Base-by-base conservation (phyloP, 2,888 invertebrate species). In the Elysia crispata region DNA sequence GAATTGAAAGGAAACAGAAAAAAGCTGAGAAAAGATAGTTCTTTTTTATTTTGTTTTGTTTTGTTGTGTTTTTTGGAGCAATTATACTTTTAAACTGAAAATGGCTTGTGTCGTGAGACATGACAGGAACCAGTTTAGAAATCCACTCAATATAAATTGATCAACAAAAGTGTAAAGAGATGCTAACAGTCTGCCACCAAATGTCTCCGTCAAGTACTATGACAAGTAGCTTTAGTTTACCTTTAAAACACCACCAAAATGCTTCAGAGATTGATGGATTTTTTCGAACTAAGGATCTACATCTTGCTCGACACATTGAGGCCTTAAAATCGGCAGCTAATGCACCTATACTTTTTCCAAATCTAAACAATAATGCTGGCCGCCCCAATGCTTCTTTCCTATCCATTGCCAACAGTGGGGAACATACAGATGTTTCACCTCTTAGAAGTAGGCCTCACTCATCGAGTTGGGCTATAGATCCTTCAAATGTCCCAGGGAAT, bases 401-500 rank as follows among this genome's bases (percentile, higher is more conserved):
- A 66, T 18, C 66, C 5, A 66, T 66, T 25, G 66, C 66, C 18
- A 25, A 25, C 13, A 66, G 28, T 25, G 15, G 28, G 13, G 66
- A 66, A 66, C 25, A 66, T 18, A 28, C 66, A 28, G 66, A 66
- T 25, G 1, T 66, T 5, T 49, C 13, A 1, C 50, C 20, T 20
- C 66, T 76, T 8, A 50, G 30, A n/a, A 11, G 49, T n/a, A 18
- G 23, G 54, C 41, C 69, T 1, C 25, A 41, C 11, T 23, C 41
- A n/a, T 50, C 76, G 25, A 33, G 23, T 1, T 33, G 33, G 75
- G 75, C 60, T 1, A 28, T 60, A 33, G 77, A 77, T 70, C 77
- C 77, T 1, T 54, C 69, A 13, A 31, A 20, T 33, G 77, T 77
- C 18, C 69, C 33, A 33, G 77, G 77, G 23, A 77, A 77, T 60